Percentiles rank a stretch among this genome's conserved stretches.
phyloP scores from a whole-genome alignment of 2,113 vertebrate species.

The Cyprinodon tularosa region DNA sequence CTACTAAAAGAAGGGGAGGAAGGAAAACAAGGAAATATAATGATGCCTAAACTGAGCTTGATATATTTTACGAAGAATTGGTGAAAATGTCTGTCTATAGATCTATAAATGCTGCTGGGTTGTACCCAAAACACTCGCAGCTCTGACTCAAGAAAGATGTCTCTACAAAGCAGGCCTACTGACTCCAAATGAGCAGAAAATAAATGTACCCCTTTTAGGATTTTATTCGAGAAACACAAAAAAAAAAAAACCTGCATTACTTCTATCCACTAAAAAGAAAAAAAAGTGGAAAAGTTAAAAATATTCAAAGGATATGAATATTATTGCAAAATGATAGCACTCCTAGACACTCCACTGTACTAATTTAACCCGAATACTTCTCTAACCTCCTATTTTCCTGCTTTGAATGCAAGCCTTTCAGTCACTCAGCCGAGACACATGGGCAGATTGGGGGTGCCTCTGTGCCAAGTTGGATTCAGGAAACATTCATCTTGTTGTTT shows the following conservation, averaged over 20 bases:
- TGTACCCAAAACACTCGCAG: neutral
- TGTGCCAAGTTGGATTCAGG: slow-evolving; percentile 59
- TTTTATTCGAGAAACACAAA: neutral
- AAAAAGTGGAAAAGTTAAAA: neutral
- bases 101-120: neutral
- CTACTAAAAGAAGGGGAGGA: too few species aligned
- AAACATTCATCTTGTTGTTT: slow-evolving; percentile 74
- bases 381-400: slow-evolving; percentile 6
- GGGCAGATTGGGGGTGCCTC: slow-evolving; percentile 39
- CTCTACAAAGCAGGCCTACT: neutral
- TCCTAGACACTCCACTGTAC: neutral
- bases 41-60: neutral
- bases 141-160: too few species aligned
- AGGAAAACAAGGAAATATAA: too few species aligned
- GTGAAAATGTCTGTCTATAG: neutral
- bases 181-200: neutral
- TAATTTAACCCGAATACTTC: slow-evolving; percentile 12
- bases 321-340: slow-evolving; percentile 5
- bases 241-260: neutral
- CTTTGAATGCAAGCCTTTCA: slow-evolving; percentile 29
- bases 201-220: neutral
- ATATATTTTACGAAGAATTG: neutral
- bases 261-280: neutral
- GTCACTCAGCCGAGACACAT: slow-evolving; percentile 24
- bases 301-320: neutral